Conservation (phyloP, 1,140 invertebrate genomes). For the Dendroctonus valens region DNA sequence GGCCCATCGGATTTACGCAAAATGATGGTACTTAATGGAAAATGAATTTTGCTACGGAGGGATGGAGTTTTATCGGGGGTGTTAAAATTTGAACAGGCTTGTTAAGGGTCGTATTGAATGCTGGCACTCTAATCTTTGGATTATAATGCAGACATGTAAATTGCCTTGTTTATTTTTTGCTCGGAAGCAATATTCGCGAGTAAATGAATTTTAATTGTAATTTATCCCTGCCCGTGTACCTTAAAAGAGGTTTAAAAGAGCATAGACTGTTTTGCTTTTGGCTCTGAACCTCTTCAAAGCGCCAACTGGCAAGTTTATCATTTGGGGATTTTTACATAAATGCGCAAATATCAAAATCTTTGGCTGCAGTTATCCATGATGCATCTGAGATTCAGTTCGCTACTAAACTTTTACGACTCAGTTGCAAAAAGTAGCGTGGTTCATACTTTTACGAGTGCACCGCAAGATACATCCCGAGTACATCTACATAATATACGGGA, state of each 20-base stretch:
- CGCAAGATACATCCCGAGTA: conserved; percentile 1
- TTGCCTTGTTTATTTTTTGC: conserved; percentile 2
- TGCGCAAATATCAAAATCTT: neutral
- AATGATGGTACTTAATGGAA: conserved; percentile 29
- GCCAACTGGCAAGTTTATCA: too few species aligned
- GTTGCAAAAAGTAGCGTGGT: conserved; percentile 19
- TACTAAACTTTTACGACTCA: conserved; percentile 23
- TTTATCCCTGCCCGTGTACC: too few species aligned
- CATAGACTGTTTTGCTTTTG: too few species aligned
- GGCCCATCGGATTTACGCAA: conserved; percentile 27
- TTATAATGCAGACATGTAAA: conserved; percentile 14
- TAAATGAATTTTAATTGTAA: too few species aligned
- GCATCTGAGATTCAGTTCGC: conserved; percentile 15
- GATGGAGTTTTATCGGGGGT: conserved; percentile 11
- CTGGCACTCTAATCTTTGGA: conserved; percentile 15
- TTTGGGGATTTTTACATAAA: too few species aligned
- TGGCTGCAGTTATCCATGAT: neutral
- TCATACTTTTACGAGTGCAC: conserved; percentile 21
- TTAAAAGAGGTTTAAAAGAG: too few species aligned
- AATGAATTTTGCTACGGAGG: conserved; percentile 24
- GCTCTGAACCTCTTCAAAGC: too few species aligned
- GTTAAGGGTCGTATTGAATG: conserved; percentile 18
- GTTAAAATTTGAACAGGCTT: conserved; percentile 22
- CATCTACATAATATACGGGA: too few species aligned
- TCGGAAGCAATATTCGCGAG: neutral